Percentiles rank a stretch among this genome's conserved stretches.
Evolutionary conservation across 2,113 vertebrate genomes (phyloP).

Genomic region (Vulpes ferrilata): DNA sequence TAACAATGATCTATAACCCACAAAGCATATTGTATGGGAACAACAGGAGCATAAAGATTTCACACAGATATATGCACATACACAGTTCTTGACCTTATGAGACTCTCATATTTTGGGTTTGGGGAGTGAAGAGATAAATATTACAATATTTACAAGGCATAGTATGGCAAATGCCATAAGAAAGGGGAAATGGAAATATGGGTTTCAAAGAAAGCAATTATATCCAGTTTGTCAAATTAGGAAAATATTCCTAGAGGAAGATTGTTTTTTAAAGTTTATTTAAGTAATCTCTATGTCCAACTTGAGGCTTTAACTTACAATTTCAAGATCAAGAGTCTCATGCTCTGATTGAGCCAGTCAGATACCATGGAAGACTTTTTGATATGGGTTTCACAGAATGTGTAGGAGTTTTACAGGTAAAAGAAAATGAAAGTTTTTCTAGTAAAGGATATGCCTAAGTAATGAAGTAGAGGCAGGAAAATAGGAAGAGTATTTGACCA

Average conservation of each 20-base stretch:
- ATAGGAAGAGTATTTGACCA: not conserved
- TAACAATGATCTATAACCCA: not conserved
- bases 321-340: not conserved
- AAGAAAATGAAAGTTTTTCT: not conserved
- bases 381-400: not conserved
- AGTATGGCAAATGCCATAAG: not conserved
- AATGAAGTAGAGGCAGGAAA: not conserved
- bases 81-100: not conserved
- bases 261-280: not conserved
- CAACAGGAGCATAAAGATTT: not conserved
- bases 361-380: not conserved
- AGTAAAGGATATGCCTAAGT: not conserved
- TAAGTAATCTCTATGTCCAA: not conserved
- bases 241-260: constrained; percentile 9
- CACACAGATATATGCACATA: not conserved
- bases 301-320: not conserved
- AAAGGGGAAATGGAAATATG: not conserved
- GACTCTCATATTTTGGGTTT: not conserved
- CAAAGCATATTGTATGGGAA: not conserved
- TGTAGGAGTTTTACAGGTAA: not conserved
- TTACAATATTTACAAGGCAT: not conserved
- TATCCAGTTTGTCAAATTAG: not conserved
- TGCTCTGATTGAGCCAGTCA: not conserved
- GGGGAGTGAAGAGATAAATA: not conserved
- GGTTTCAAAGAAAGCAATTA: constrained; percentile 4